Conservation (phyloP, 2,113 vertebrate species). For the Opisthocomus hoazin region DNA sequence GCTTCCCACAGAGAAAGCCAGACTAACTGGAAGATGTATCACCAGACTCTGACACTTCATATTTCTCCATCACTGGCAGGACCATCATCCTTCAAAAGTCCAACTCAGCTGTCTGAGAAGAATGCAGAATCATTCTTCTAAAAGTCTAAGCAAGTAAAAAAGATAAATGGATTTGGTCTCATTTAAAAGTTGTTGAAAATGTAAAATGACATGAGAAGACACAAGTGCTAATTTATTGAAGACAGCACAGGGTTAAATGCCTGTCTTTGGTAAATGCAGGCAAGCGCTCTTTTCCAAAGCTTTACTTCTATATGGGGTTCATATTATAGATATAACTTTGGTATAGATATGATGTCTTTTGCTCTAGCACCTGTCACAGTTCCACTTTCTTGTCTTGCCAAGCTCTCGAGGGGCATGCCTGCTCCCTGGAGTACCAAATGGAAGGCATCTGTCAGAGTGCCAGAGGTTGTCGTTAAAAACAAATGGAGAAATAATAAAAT, state of each 20-base stretch:
- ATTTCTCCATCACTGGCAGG: slow-evolving; percentile 38
- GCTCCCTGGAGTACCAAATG: neutral
- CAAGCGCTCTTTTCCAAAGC: neutral
- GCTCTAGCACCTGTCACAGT: slow-evolving; percentile 8
- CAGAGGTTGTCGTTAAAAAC: slow-evolving; percentile 33
- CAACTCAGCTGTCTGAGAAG: slow-evolving; percentile 32
- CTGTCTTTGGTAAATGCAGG: neutral
- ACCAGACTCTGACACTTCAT: slow-evolving; percentile 4
- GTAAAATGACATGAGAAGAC: neutral
- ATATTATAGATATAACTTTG: slow-evolving; percentile 25
- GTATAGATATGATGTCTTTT: slow-evolving; percentile 17
- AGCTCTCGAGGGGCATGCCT: neutral
- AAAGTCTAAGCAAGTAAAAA: neutral
- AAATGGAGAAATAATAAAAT: slow-evolving; percentile 30
- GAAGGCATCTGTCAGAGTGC: slow-evolving; percentile 46
- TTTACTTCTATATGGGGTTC: slow-evolving; percentile 5
- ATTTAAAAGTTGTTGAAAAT: slow-evolving; percentile 26
- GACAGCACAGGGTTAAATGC: neutral
- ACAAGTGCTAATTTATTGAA: neutral
- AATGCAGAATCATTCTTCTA: slow-evolving; percentile 35
- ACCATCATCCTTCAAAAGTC: slow-evolving; percentile 43
- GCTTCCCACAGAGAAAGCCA: neutral
- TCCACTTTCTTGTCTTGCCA: slow-evolving; percentile 32
- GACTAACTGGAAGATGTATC: slow-evolving; percentile 16
- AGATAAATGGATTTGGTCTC: neutral